Conservation (phyloP, 1,140 invertebrate genomes). For the Homarus americanus region DNA sequence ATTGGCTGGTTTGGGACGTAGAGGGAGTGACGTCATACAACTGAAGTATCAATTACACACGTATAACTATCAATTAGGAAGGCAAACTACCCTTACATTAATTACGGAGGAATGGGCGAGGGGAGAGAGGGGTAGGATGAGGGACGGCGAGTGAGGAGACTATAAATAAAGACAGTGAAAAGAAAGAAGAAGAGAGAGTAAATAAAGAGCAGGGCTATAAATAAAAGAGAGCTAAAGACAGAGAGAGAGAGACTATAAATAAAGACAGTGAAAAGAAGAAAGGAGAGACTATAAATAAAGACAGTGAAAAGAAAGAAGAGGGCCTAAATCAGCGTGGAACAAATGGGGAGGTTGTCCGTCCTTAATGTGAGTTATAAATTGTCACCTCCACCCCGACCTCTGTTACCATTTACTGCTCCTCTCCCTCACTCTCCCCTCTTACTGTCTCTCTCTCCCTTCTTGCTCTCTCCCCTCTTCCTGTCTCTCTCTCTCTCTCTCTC, state of each 20-base stretch:
- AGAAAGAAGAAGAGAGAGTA: neutral
- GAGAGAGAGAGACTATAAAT: neutral
- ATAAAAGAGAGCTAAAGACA: neutral
- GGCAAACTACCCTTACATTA: constrained; percentile 37
- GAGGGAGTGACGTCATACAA: constrained; percentile 5
- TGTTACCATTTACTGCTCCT: neutral
- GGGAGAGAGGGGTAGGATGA: neutral
- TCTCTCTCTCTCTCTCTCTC: neutral
- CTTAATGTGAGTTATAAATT: too few relatives aligned
- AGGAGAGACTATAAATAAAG: neutral
- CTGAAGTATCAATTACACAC: constrained; percentile 31
- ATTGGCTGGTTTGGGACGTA: neutral
- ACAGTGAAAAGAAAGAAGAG: neutral
- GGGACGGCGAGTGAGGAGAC: neutral
- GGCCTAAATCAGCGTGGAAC: too few relatives aligned
- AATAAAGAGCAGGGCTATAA: neutral
- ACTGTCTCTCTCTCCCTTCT: neutral
- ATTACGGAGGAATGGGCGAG: constrained; percentile 35
- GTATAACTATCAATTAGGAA: constrained; percentile 49
- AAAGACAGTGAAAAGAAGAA: neutral
- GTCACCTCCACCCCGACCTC: neutral
- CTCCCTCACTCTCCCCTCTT: neutral
- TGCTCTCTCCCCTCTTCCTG: too few relatives aligned
- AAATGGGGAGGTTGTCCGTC: too few relatives aligned
- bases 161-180: neutral